These are phyloP conservation scores for Portunus trituberculatus DNA, from an alignment of 1,140 invertebrate genomes.

Conservation along the genomic window DNA sequence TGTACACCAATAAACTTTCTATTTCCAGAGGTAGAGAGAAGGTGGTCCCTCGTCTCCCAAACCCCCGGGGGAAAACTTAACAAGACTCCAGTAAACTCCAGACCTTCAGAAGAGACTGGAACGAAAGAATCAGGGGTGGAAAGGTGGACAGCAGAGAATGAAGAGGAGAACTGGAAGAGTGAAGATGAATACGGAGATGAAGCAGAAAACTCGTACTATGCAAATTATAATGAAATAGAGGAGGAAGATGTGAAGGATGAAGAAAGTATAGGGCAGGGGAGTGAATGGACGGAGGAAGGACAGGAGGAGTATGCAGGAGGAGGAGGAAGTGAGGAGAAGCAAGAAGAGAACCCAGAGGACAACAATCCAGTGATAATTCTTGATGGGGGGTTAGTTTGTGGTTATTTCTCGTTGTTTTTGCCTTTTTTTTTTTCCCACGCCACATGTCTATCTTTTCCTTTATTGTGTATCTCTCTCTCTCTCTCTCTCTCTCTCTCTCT, in stretches of 20 bases:
- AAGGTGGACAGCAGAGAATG: not conserved
- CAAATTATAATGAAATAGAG: not conserved
- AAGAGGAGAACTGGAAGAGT: not conserved
- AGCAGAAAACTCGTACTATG: not conserved
- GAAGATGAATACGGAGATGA: not conserved
- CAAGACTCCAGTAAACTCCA: not conserved
- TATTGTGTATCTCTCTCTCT: not conserved
- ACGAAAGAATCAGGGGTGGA: not conserved
- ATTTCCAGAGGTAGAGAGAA: not conserved
- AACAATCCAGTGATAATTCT: not conserved
- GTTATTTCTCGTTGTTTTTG: not conserved
- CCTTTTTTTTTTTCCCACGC: not conserved
- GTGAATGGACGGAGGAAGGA: not conserved
- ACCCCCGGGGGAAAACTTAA: not conserved
- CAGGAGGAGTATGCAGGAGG: not conserved
- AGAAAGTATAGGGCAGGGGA: not conserved
- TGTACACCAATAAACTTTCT: not conserved
- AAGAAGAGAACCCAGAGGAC: not conserved
- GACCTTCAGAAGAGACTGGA: not conserved
- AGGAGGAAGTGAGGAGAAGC: slow-evolving; percentile 34
- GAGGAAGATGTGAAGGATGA: not conserved
- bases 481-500: slow-evolving; percentile 29
- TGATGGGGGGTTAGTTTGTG: not conserved
- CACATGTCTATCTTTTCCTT: not conserved
- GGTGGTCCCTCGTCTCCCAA: not conserved